phyloP scores from a whole-genome alignment of 2,113 vertebrate species.

The Lucifuga dentata region DNA sequence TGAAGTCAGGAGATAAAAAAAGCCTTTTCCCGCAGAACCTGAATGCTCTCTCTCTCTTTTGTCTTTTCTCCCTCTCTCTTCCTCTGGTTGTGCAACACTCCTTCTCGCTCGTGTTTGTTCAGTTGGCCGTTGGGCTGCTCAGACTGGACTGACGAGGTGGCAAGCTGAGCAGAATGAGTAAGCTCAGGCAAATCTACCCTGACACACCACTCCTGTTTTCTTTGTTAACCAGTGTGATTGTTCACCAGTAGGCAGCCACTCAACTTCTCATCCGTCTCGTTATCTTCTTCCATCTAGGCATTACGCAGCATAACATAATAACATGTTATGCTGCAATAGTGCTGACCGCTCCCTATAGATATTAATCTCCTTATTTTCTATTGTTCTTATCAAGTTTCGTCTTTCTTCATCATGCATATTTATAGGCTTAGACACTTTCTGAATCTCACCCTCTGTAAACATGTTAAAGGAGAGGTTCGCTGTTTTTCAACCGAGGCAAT shows the following conservation, averaged over 20 bases:
- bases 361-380: neutral
- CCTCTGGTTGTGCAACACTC: neutral
- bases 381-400: conserved; percentile 15
- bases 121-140: conserved; percentile 50
- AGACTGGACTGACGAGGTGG: conserved; percentile 47
- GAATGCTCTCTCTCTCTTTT: neutral
- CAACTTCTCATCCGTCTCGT: neutral
- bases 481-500: neutral
- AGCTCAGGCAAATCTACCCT: neutral
- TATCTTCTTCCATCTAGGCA: conserved; percentile 8
- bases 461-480: neutral
- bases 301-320: neutral
- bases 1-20: neutral
- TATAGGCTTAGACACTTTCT: neutral
- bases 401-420: neutral
- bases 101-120: conserved; percentile 44
- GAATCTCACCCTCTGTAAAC: conserved; percentile 27
- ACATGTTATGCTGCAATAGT: too few species aligned
- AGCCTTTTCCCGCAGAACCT: too few species aligned
- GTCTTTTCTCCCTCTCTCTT: neutral
- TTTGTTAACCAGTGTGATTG: conserved; percentile 29
- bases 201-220: conserved; percentile 44
- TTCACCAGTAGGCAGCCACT: neutral
- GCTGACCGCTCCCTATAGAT: conserved; percentile 13
- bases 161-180: conserved; percentile 25